Evolutionary conservation across 1,140 invertebrate species (phyloP).

Genomic region (Zaprionus davidi): DNA sequence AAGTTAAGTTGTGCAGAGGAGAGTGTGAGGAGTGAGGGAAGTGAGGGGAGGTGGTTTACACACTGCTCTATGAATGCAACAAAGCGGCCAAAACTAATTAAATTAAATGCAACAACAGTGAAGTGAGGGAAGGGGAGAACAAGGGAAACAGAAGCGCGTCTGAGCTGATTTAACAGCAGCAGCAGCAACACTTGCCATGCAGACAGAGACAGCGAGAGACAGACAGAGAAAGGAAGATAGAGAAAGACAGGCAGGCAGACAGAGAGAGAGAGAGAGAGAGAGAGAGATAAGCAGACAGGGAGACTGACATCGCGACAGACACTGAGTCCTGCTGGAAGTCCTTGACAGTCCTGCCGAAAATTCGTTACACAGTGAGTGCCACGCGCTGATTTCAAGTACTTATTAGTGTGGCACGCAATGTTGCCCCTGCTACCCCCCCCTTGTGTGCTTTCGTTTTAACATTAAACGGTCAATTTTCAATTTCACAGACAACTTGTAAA

Average conservation of each 20-base stretch:
- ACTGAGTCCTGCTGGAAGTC: not conserved
- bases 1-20: not conserved
- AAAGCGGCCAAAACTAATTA: slow-evolving; percentile 73
- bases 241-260: not conserved
- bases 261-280: not conserved
- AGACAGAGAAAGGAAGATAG: not conserved
- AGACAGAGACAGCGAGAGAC: slow-evolving; percentile 2
- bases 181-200: slow-evolving; percentile 60
- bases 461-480: slow-evolving; percentile 84
- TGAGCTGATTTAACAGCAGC: slow-evolving; percentile 19
- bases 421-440: slow-evolving; percentile 33
- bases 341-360: slow-evolving; percentile 8
- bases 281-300: not conserved
- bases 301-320: not conserved
- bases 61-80: slow-evolving; percentile 18
- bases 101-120: slow-evolving; percentile 54
- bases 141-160: not conserved
- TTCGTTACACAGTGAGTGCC: slow-evolving; percentile 11
- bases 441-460: slow-evolving; percentile 26
- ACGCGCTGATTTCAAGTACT: slow-evolving; percentile 67
- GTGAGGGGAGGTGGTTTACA: too few species aligned
- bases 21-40: not conserved
- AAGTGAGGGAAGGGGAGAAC: not conserved
- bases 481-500: slow-evolving; percentile 74
- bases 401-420: slow-evolving; percentile 69